A percentile compares a stretch with the other conserved stretches of the same genome.
These are phyloP conservation scores for Pogonomyrmex barbatus DNA, from an alignment of 1,140 invertebrate genomes.

Conservation along the genomic window DNA sequence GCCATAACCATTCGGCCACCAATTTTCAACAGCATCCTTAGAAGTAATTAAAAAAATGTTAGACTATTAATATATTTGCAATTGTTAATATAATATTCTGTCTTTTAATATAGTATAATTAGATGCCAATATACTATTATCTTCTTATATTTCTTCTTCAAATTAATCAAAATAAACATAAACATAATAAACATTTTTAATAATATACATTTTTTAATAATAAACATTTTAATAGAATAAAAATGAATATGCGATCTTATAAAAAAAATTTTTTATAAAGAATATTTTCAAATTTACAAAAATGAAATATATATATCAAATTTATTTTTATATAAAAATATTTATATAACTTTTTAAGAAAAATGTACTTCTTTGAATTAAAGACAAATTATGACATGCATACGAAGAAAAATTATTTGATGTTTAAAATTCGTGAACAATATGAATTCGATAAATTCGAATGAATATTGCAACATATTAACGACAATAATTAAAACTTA, in stretches of 20 bases:
- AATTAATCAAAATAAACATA: too few relatives aligned
- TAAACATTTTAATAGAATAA: background rate
- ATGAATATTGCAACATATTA: background rate
- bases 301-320: too few relatives aligned
- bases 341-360: too few relatives aligned
- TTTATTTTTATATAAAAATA: too few relatives aligned
- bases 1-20: constrained; percentile 99
- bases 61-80: background rate
- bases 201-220: background rate
- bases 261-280: too few relatives aligned
- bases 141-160: too few relatives aligned
- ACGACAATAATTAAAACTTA: constrained; percentile 66
- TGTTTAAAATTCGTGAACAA: background rate
- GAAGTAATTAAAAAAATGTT: constrained; percentile 28
- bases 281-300: too few relatives aligned
- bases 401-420: background rate
- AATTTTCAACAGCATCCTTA: constrained; percentile 87
- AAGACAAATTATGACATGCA: background rate
- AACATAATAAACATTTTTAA: too few relatives aligned
- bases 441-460: background rate
- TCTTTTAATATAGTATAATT: too few relatives aligned
- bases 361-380: background rate
- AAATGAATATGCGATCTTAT: background rate
- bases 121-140: too few relatives aligned
- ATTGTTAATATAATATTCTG: too few relatives aligned